Base-by-base conservation (phyloP, 35 echinoderm and acorn worm species). In the Heliocidaris tuberculata region DNA sequence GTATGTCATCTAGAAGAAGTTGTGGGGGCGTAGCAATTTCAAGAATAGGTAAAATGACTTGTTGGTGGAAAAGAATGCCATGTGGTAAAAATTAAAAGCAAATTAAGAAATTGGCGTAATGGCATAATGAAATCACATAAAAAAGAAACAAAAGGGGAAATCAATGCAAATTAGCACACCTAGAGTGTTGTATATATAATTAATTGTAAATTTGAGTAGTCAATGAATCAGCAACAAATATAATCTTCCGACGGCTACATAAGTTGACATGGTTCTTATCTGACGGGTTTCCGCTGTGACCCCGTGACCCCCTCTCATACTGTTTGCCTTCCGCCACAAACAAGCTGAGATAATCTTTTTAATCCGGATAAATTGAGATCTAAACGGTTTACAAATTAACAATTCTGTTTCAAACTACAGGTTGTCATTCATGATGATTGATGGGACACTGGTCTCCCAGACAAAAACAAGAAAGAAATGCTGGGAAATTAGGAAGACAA, bases 331-430 rank as follows among this genome's bases (percentile, higher is more conserved):
- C 87, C 87, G 87, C 87, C 87, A 89, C 87, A 47, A 89, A 89
- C 87, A 89, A 89, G 87, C 87, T 89, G 4, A 47, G 35, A 89
- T 89, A 47, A 89, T 89, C 87, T 89, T 89, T 48, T 47, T 89
- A 89, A 89, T 89, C 87, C 87, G 87, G 87, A 89, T 89, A 48
- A 89, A 89, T 89, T 89, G 87, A 89, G 87, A 89, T 32, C 87
- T 89, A 89, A 89, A 89, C 87, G 87, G 87, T 89, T 89, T 89
- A 89, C 87, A 89, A 89, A 47, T 89, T 89, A 89, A 89, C 87
- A 89, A 47, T 89, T 89, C 31, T 89, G 87, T 89, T 89, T 42
- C 47, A 89, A 32, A 32, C 87, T 17, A 7, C 32, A 48, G 12
- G 31, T 89, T 89, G 87, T 89, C 87, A 89, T 32, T 89, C 87